Conservation (phyloP, 2,888 invertebrate species). For the Monoplex corrugatus region DNA sequence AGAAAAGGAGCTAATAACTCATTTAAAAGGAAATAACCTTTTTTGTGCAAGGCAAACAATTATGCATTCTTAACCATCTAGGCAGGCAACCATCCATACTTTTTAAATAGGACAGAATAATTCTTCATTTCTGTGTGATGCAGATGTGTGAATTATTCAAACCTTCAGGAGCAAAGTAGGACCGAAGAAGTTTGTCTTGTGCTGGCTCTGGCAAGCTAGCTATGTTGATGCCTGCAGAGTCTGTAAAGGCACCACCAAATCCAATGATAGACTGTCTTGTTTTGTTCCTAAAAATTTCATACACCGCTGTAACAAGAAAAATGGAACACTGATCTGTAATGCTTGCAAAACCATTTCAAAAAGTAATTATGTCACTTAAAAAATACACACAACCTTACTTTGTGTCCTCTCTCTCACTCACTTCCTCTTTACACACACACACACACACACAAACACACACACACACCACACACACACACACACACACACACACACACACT, state of each 20-base stretch:
- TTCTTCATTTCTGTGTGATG: background rate
- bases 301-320: conserved; percentile 51
- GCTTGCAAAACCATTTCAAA: conserved; percentile 6
- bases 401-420: background rate
- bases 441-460: background rate
- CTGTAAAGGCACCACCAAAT: conserved; percentile 94
- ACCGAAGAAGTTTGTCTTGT: conserved; percentile 84
- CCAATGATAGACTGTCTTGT: conserved; percentile 88
- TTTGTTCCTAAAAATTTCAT: conserved; percentile 57
- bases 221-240: conserved; percentile 88
- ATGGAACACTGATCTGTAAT: background rate
- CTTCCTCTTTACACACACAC: background rate
- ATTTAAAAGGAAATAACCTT: too few relatives aligned
- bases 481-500: background rate
- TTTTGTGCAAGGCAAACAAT: too few relatives aligned
- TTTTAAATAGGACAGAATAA: background rate
- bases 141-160: background rate
- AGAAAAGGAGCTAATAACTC: too few relatives aligned
- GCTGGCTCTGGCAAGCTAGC: conserved; percentile 84
- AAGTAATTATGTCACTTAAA: background rate
- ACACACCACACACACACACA: background rate
- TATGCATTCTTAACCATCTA: too few relatives aligned
- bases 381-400: background rate
- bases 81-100: too few relatives aligned
- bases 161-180: conserved; percentile 79